Percentiles rank a stretch among this genome's conserved stretches.
Conservation (phyloP, 2,113 vertebrate species). For the Pithys albifrons region DNA sequence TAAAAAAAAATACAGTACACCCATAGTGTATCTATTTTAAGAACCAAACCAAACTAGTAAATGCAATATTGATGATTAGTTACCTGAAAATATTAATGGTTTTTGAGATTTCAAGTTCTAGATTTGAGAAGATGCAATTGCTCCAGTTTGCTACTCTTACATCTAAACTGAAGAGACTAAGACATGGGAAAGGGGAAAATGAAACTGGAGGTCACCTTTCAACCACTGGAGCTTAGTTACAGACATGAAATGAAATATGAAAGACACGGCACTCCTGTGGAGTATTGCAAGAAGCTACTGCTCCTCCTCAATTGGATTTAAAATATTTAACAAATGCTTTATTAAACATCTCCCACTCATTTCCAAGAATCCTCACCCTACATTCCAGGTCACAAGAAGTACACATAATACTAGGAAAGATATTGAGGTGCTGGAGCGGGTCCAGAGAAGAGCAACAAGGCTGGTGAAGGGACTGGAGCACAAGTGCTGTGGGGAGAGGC, state of each 20-base stretch:
- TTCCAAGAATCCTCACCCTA: not conserved
- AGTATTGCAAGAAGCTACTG: not conserved
- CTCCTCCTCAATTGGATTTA: not conserved
- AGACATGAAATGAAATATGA: not conserved
- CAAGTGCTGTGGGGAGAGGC: too few relatives aligned
- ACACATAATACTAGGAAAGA: not conserved
- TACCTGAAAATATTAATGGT: not conserved
- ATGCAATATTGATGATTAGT: not conserved
- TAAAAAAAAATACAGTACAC: not conserved
- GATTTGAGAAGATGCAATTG: not conserved
- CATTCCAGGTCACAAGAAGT: not conserved
- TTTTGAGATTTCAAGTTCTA: slow-evolving; percentile 24
- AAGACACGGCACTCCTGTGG: not conserved
- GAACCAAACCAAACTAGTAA: not conserved
- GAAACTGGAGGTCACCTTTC: not conserved
- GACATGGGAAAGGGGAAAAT: not conserved
- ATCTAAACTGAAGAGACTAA: slow-evolving; percentile 7
- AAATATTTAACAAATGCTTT: not conserved
- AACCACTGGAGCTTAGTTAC: not conserved
- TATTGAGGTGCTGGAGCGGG: too few relatives aligned
- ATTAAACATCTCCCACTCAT: not conserved
- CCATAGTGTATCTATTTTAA: not conserved
- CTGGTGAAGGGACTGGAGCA: too few relatives aligned
- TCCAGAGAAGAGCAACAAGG: too few relatives aligned
- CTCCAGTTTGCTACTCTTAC: not conserved